A percentile compares a stretch with the other conserved stretches of the same genome.
Conservation (phyloP, 2,113 vertebrate genomes). For the Rhinogobius similis region DNA sequence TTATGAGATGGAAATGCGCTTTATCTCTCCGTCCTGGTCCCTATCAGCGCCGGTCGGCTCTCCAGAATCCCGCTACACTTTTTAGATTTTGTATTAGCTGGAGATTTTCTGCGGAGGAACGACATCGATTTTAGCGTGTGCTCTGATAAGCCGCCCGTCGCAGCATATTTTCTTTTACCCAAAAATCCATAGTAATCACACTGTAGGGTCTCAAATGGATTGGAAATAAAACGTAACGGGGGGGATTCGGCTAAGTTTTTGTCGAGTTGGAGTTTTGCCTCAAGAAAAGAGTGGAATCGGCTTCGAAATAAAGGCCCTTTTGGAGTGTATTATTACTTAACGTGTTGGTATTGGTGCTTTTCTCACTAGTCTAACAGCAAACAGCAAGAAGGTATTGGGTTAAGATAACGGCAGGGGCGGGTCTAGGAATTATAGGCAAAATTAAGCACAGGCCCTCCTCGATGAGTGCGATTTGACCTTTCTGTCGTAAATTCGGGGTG, state of each 20-base stretch:
- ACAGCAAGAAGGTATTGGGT: no score
- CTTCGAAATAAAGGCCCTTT: not conserved
- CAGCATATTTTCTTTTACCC: constrained; percentile 9
- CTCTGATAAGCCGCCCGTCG: constrained; percentile 30
- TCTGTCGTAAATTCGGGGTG: no score
- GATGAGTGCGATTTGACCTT: no score
- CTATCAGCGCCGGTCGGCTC: constrained; percentile 30
- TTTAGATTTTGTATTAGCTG: constrained; percentile 66
- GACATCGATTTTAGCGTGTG: constrained; percentile 40
- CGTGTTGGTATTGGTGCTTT: not conserved
- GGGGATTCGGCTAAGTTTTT: not conserved
- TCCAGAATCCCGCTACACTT: constrained; percentile 46
- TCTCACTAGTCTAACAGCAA: no score
- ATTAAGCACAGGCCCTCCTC: no score
- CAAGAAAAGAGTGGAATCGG: not conserved
- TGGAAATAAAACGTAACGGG: constrained; percentile 1
- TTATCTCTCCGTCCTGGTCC: constrained; percentile 47
- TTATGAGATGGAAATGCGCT: constrained; percentile 24
- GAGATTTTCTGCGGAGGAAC: constrained; percentile 24
- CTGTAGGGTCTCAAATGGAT: constrained; percentile 14
- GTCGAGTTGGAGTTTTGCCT: not conserved
- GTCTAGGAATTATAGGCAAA: no score
- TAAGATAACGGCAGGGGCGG: no score
- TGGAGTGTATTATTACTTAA: not conserved
- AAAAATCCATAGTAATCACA: constrained; percentile 33